A percentile compares a stretch with the other conserved stretches of the same genome.
Evolutionary conservation across 64 coral and sea anemone genomes (phyloP).

Genomic region (Montipora capricornis): DNA sequence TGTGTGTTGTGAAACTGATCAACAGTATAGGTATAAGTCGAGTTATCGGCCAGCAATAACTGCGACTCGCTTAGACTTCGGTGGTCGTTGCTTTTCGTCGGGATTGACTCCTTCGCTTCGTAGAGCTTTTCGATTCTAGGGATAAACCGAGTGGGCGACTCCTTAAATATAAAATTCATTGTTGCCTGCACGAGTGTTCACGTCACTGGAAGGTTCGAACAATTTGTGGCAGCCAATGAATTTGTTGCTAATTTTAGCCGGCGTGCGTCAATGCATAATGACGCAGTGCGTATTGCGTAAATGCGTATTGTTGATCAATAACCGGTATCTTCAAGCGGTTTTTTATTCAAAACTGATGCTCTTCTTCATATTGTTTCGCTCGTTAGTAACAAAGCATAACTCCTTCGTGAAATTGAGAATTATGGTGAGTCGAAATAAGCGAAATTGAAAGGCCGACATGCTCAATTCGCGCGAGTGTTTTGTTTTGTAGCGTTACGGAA

Average conservation of each 20-base stretch:
- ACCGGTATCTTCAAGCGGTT: conserved; percentile 77
- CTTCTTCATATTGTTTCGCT: background rate
- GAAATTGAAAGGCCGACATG: background rate
- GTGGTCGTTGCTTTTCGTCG: conserved; percentile 68
- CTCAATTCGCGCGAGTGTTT: background rate
- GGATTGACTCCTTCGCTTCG: conserved; percentile 93
- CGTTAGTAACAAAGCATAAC: background rate
- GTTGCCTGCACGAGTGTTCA: background rate
- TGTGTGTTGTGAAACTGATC: conserved; percentile 89
- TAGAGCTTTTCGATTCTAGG: conserved; percentile 93
- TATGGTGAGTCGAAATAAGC: background rate
- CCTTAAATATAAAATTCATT: conserved; percentile 87
- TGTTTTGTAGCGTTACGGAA: conserved; percentile 53
- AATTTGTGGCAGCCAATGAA: conserved; percentile 70
- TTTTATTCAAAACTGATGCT: conserved; percentile 16
- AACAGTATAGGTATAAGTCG: conserved; percentile 92
- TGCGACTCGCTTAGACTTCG: conserved; percentile 82
- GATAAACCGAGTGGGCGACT: conserved; percentile 90
- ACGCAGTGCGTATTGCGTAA: conserved; percentile 88
- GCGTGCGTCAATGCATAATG: conserved; percentile 79
- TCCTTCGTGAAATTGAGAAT: background rate
- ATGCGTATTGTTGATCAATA: conserved; percentile 93
- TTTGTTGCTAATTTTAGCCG: conserved; percentile 77
- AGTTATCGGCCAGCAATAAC: conserved; percentile 99
- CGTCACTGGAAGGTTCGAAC: conserved; percentile 71